Percentiles rank a stretch among this genome's conserved stretches.
These are phyloP conservation scores for Anarsia innoxiella DNA, from an alignment of 2,888 invertebrate species.

Conservation along the genomic window DNA sequence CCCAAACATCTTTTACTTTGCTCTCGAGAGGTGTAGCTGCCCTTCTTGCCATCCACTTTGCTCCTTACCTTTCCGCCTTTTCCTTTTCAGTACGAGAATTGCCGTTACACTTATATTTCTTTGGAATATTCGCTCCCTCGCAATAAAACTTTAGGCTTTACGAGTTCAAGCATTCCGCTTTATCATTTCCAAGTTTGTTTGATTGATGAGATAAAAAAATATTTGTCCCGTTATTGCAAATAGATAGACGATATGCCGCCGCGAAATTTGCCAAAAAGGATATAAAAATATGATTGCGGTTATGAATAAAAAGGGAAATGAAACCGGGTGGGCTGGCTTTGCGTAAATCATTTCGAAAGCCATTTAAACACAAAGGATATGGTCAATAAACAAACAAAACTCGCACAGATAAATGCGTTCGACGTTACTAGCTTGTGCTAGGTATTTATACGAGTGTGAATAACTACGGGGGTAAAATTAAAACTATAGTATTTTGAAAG, in stretches of 20 bases:
- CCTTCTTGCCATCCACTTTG: slow-evolving; percentile 53
- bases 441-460: too few species aligned
- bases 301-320: slow-evolving; percentile 45
- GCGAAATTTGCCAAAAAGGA: slow-evolving; percentile 27
- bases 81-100: slow-evolving; percentile 32
- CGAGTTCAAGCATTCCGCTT: slow-evolving; percentile 14
- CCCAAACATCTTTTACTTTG: slow-evolving; percentile 57
- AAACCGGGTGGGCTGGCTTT: slow-evolving; percentile 33
- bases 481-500: too few species aligned
- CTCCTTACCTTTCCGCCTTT: slow-evolving; percentile 39
- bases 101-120: slow-evolving; percentile 32
- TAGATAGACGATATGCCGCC: slow-evolving; percentile 7
- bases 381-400: slow-evolving; percentile 62
- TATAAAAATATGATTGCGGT: slow-evolving; percentile 24
- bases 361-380: slow-evolving; percentile 60
- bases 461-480: too few species aligned
- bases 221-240: slow-evolving; percentile 16
- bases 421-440: slow-evolving; percentile 38
- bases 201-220: slow-evolving; percentile 24
- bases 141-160: slow-evolving; percentile 19
- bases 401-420: slow-evolving; percentile 43
- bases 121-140: slow-evolving; percentile 26
- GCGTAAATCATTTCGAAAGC: slow-evolving; percentile 55
- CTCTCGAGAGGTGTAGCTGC: slow-evolving; percentile 50
- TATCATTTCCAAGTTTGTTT: slow-evolving; percentile 20